phyloP scores from a whole-genome alignment of 2,113 vertebrate genomes.

The Zonotrichia leucophrys region DNA sequence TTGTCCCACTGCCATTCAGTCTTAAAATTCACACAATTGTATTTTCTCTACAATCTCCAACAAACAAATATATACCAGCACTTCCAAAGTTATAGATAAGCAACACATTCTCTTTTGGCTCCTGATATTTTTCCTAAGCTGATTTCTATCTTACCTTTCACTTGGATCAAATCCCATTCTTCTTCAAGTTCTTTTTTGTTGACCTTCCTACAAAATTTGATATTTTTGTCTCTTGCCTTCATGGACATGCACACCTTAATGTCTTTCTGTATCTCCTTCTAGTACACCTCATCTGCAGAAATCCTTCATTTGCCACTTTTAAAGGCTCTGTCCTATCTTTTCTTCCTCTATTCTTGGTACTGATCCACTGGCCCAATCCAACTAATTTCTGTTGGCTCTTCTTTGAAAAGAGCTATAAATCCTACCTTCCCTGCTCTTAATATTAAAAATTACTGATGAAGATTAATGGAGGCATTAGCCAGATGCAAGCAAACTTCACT shows the following conservation, averaged over 20 bases:
- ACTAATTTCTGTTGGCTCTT: not conserved
- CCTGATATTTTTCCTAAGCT: not conserved
- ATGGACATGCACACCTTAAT: not conserved
- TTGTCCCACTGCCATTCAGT: not conserved
- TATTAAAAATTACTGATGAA: constrained; percentile 22
- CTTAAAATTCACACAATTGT: not conserved
- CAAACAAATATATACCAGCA: not conserved
- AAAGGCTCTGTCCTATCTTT: not conserved
- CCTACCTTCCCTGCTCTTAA: not conserved
- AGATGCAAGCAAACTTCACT: not conserved
- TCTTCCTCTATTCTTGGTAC: not conserved
- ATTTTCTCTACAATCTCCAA: not conserved
- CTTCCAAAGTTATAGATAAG: not conserved
- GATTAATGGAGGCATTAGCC: constrained; percentile 9
- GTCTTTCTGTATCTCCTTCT: not conserved
- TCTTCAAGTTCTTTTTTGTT: not conserved
- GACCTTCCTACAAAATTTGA: not conserved
- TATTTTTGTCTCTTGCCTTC: not conserved
- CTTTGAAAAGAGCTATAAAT: constrained; percentile 27
- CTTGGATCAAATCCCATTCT: not conserved
- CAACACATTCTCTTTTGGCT: not conserved
- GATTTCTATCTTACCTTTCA: not conserved
- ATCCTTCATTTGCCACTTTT: not conserved
- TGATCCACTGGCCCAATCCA: constrained; percentile 22
- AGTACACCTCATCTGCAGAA: not conserved